Conservation (phyloP, 2,888 invertebrate species). For the Tholera decimalis region DNA sequence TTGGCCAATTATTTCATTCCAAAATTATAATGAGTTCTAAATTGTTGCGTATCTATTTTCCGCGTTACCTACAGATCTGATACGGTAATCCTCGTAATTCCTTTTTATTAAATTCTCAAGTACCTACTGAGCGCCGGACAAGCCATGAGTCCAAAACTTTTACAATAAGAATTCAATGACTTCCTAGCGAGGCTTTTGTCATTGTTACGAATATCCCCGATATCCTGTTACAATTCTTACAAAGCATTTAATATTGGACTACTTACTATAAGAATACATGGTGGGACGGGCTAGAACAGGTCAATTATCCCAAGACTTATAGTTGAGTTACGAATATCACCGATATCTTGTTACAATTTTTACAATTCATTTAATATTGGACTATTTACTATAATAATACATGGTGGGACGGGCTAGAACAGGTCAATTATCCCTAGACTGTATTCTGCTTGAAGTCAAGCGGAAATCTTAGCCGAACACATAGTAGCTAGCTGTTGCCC, state of each 20-base stretch:
- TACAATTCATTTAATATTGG: not conserved
- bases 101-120: slow-evolving; percentile 33
- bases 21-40: slow-evolving; percentile 17
- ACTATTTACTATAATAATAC: not conserved
- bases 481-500: too few relatives aligned
- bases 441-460: not conserved
- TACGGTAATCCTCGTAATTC: slow-evolving; percentile 15
- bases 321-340: not conserved
- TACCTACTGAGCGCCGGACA: not conserved
- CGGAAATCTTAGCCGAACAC: not conserved
- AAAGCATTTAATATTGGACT: not conserved
- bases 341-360: not conserved
- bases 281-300: not conserved
- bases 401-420: too few relatives aligned
- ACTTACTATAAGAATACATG: not conserved
- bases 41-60: slow-evolving; percentile 8
- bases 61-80: not conserved
- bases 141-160: slow-evolving; percentile 14
- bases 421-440: not conserved
- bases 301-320: not conserved
- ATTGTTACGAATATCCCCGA: not conserved
- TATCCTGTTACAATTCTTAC: not conserved
- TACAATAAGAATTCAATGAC: slow-evolving; percentile 27
- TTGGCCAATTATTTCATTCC: too few relatives aligned
- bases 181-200: not conserved